phyloP scores from a whole-genome alignment of 2,888 invertebrate genomes.

The Caenorhabditis sulstoni region DNA sequence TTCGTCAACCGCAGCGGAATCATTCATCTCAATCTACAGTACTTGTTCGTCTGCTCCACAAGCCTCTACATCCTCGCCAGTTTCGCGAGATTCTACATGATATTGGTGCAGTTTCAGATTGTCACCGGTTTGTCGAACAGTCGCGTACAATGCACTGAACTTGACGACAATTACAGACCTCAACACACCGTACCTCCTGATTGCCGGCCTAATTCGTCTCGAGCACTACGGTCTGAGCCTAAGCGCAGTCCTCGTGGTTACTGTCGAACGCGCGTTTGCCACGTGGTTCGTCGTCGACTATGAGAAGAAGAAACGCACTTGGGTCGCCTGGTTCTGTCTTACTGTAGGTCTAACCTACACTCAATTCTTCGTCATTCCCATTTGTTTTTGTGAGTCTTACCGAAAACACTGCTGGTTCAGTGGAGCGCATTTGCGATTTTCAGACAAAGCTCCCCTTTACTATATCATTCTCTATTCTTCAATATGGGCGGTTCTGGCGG shows the following conservation, averaged over 20 bases:
- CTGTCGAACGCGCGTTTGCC: conserved; percentile 48
- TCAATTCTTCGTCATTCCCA: conserved; percentile 31
- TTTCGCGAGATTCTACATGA: conserved; percentile 43
- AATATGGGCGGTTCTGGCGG: conserved; percentile 23
- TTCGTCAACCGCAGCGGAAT: conserved; percentile 32
- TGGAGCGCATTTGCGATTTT: conserved; percentile 7
- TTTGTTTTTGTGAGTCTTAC: conserved; percentile 15
- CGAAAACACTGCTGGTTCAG: too few species aligned
- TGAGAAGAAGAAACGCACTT: conserved; percentile 24
- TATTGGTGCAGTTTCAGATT: conserved; percentile 38
- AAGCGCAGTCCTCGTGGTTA: conserved; percentile 31
- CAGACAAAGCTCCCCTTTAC: conserved; percentile 36
- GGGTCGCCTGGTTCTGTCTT: conserved; percentile 23
- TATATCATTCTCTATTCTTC: conserved; percentile 25
- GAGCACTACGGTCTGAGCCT: conserved; percentile 46
- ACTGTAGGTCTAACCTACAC: conserved; percentile 28
- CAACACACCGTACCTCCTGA: conserved; percentile 26
- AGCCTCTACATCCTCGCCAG: conserved; percentile 23
- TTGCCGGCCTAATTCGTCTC: conserved; percentile 40
- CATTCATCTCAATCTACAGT: conserved; percentile 42
- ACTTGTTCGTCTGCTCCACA: conserved; percentile 12
- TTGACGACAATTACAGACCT: conserved; percentile 45
- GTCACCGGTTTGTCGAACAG: conserved; percentile 16
- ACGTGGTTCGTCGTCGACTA: conserved; percentile 42
- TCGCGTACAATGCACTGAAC: neutral